Evolutionary conservation across 2,888 invertebrate genomes (phyloP).

Genomic region (Netelia inedita): DNA sequence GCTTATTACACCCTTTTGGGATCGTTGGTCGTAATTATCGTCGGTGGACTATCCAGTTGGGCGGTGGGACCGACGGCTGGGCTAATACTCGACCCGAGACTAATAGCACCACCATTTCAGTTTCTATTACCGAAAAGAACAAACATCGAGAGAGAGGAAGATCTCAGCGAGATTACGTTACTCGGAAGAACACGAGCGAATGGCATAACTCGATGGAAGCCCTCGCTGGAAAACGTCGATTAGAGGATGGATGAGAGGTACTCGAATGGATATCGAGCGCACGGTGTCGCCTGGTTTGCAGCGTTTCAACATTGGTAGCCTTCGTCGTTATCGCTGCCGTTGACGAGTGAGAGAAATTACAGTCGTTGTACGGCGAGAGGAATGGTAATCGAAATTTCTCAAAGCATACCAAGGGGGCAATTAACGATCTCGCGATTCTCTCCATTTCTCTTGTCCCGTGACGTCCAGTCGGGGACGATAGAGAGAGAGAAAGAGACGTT

Average conservation of each 20-base stretch:
- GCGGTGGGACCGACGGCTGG: slow-evolving; percentile 86
- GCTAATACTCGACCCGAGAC: slow-evolving; percentile 87
- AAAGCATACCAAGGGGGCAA: slow-evolving; percentile 31
- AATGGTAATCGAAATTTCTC: slow-evolving; percentile 49
- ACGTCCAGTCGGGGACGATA: slow-evolving; percentile 10
- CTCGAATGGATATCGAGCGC: neutral
- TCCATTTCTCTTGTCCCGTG: slow-evolving; percentile 18
- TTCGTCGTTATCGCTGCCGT: neutral
- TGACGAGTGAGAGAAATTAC: neutral
- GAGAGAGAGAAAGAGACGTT: slow-evolving; percentile 5
- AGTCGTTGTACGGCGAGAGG: slow-evolving; percentile 14
- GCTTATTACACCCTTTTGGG: slow-evolving; percentile 89
- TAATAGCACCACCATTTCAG: slow-evolving; percentile 81
- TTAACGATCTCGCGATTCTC: slow-evolving; percentile 43
- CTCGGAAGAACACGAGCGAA: slow-evolving; percentile 29
- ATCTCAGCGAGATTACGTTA: slow-evolving; percentile 47
- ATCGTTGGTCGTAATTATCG: slow-evolving; percentile 86
- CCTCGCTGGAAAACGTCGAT: slow-evolving; percentile 49
- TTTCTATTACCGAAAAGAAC: slow-evolving; percentile 60
- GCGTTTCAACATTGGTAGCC: neutral
- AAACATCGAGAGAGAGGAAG: slow-evolving; percentile 45
- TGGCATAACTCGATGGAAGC: neutral
- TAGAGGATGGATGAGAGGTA: slow-evolving; percentile 38
- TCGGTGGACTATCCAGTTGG: slow-evolving; percentile 89
- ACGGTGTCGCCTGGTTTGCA: neutral